A percentile compares a stretch with the other conserved stretches of the same genome.
These are phyloP conservation scores for Butastur rufipennis DNA, from an alignment of 2,113 vertebrate genomes.

Conservation along the genomic window DNA sequence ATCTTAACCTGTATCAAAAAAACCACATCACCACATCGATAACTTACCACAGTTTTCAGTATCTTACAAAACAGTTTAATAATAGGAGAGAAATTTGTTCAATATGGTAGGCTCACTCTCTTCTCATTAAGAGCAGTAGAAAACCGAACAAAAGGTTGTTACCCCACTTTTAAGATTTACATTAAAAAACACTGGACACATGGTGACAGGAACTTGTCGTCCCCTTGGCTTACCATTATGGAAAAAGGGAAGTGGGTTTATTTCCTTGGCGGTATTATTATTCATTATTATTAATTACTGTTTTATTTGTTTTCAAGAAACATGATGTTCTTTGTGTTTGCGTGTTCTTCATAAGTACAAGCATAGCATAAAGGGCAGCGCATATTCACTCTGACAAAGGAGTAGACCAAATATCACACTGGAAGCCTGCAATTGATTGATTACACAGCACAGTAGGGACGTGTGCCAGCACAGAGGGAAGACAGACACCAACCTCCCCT, in stretches of 20 bases:
- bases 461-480: not conserved
- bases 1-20: not conserved
- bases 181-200: not conserved
- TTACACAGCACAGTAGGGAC: not conserved
- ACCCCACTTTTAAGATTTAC: not conserved
- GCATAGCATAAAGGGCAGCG: not conserved
- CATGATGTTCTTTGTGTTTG: not conserved
- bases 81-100: not conserved
- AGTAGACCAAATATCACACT: not conserved
- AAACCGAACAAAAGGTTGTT: not conserved
- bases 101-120: not conserved
- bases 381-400: not conserved
- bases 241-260: not conserved
- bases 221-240: not conserved
- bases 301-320: not conserved
- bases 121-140: not conserved
- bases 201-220: not conserved
- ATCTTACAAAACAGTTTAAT: not conserved
- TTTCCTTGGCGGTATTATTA: not conserved
- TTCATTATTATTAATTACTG: not conserved
- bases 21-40: not conserved
- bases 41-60: slow-evolving; percentile 14
- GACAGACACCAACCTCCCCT: not conserved
- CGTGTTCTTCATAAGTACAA: not conserved
- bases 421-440: not conserved